Percentiles rank a stretch among this genome's conserved stretches.
phyloP scores from a whole-genome alignment of 2,797 vertebrate genomes.

The Syngnathus rostellatus region DNA sequence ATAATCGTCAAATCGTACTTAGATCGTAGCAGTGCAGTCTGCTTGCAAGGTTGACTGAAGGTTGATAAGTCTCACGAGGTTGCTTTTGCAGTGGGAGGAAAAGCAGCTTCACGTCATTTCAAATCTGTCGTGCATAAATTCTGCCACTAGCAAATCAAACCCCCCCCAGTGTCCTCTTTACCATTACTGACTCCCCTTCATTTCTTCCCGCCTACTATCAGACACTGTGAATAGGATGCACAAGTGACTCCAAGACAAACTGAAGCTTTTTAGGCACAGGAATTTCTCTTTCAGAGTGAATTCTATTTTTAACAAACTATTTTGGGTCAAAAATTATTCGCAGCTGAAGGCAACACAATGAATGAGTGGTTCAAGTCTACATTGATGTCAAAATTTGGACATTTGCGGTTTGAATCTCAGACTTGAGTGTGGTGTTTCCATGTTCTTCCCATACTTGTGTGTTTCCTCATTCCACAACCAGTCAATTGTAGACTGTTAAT shows the following conservation, averaged over 20 bases:
- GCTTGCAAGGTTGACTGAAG: constrained; percentile 20
- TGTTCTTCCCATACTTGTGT: no score
- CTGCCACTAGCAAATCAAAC: constrained; percentile 28
- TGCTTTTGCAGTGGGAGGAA: constrained; percentile 9
- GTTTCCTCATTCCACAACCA: no score
- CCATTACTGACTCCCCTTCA: neutral
- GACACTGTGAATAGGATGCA: neutral
- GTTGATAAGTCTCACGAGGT: constrained; percentile 22
- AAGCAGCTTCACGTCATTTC: constrained; percentile 20
- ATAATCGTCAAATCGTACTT: neutral
- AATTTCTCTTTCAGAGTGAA: neutral
- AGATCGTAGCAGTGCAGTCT: constrained; percentile 11
- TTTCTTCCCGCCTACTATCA: constrained; percentile 6
- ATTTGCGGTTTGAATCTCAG: no score
- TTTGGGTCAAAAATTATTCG: no score
- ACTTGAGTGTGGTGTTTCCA: no score
- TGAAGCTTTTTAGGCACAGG: neutral
- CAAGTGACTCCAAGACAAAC: neutral
- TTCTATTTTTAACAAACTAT: no score
- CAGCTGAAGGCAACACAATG: no score
- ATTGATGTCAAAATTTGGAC: no score
- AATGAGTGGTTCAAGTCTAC: no score
- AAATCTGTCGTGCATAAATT: constrained; percentile 14
- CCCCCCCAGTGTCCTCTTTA: constrained; percentile 6
- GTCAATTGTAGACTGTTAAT: no score